Evolutionary conservation across 2,113 vertebrate genomes (phyloP).

Genomic region (Myrmecophaga tridactyla): DNA sequence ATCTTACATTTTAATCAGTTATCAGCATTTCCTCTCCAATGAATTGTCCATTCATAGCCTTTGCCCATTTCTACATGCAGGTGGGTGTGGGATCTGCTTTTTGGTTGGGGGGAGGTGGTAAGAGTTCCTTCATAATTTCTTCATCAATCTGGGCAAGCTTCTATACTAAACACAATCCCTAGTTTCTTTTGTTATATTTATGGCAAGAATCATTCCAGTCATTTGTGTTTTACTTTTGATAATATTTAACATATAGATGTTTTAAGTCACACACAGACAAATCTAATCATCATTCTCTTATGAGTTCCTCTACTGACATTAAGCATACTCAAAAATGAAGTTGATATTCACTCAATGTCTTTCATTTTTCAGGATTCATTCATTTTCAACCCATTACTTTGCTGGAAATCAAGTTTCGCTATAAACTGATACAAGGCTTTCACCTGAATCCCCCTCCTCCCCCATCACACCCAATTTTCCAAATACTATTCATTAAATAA

Average conservation of each 20-base stretch:
- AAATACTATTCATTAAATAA: background rate
- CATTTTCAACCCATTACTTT: background rate
- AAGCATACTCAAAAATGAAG: background rate
- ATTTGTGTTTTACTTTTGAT: background rate
- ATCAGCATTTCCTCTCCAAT: background rate
- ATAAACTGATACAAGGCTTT: background rate
- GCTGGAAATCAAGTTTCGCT: background rate
- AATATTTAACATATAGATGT: background rate
- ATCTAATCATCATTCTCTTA: background rate
- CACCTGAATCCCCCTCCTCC: background rate
- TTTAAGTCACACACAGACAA: background rate
- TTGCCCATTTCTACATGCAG: background rate
- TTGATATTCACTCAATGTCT: background rate
- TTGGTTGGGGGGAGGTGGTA: background rate
- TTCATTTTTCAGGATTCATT: conserved; percentile 9
- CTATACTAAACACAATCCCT: background rate
- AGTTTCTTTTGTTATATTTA: background rate
- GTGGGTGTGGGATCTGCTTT: background rate
- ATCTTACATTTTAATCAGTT: background rate
- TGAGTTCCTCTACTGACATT: background rate
- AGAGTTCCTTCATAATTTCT: background rate
- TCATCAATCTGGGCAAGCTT: background rate
- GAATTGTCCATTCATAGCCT: no score
- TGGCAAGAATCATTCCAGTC: background rate
- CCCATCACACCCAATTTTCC: background rate